phyloP scores from a whole-genome alignment of 2,113 vertebrate species.

The Apistogramma diplotaenia region DNA sequence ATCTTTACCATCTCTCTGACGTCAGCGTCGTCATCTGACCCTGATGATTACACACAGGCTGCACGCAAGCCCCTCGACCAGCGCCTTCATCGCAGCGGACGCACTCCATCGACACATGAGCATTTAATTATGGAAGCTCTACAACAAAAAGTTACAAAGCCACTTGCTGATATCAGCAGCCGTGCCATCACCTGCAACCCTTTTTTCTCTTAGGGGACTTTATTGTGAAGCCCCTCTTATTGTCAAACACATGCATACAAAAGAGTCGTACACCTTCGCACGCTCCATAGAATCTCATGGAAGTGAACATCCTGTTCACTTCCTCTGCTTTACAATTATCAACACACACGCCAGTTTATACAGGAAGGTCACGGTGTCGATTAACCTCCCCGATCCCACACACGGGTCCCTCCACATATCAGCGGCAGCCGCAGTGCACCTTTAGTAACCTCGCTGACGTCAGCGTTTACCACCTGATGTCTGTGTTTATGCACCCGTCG shows the following conservation, averaged over 20 bases:
- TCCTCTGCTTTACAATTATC: background rate
- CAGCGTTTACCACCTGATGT: background rate
- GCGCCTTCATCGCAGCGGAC: background rate
- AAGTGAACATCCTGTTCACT: background rate
- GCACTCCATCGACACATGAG: background rate
- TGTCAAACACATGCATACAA: background rate
- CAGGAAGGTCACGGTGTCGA: background rate
- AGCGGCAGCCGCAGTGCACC: background rate
- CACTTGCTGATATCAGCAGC: background rate
- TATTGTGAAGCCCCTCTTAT: background rate
- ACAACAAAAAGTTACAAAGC: background rate
- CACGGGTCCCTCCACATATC: background rate
- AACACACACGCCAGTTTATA: background rate
- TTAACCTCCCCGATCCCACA: background rate
- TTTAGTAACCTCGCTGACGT: background rate
- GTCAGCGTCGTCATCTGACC: background rate
- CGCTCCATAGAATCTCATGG: background rate
- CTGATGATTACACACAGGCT: background rate
- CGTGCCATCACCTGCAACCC: background rate
- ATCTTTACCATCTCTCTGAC: background rate
- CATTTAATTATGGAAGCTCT: background rate
- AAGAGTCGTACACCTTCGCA: background rate
- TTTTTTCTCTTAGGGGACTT: background rate
- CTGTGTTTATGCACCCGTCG: background rate
- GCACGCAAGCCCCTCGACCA: background rate